Evolutionary conservation across 2,888 invertebrate species (phyloP).

Genomic region (Junonia oenone): DNA sequence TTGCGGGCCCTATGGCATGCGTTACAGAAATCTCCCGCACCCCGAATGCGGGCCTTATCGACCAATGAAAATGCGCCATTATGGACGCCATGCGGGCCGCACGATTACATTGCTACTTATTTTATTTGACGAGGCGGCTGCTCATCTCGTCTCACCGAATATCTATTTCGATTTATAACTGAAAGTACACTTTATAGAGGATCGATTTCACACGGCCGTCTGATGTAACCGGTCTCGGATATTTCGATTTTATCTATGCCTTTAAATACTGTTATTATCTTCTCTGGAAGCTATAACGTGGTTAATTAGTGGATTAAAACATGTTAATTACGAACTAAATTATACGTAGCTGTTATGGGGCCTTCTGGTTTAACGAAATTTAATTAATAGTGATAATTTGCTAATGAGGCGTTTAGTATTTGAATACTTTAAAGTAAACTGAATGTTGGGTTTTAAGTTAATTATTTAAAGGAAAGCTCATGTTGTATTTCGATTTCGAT

Average conservation of each 20-base stretch:
- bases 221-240: neutral
- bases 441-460: neutral
- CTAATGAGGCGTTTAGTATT: neutral
- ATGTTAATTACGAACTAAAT: neutral
- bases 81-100: constrained; percentile 40
- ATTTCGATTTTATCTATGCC: neutral
- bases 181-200: neutral
- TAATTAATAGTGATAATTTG: constrained; percentile 1
- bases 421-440: neutral
- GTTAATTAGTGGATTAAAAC: neutral
- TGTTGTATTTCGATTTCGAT: constrained; percentile 25
- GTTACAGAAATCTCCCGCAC: too few relatives aligned
- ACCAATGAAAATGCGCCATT: too few relatives aligned
- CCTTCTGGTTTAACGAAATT: neutral
- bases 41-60: too few relatives aligned
- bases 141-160: neutral
- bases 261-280: neutral
- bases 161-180: neutral
- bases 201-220: neutral
- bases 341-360: neutral
- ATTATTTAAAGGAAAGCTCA: constrained; percentile 21
- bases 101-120: constrained; percentile 1
- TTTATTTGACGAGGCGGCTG: constrained; percentile 1
- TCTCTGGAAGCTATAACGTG: neutral
- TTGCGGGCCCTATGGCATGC: too few relatives aligned